Evolutionary conservation across 2,113 vertebrate genomes (phyloP).

Genomic region (Forbesichthys agassizii): DNA sequence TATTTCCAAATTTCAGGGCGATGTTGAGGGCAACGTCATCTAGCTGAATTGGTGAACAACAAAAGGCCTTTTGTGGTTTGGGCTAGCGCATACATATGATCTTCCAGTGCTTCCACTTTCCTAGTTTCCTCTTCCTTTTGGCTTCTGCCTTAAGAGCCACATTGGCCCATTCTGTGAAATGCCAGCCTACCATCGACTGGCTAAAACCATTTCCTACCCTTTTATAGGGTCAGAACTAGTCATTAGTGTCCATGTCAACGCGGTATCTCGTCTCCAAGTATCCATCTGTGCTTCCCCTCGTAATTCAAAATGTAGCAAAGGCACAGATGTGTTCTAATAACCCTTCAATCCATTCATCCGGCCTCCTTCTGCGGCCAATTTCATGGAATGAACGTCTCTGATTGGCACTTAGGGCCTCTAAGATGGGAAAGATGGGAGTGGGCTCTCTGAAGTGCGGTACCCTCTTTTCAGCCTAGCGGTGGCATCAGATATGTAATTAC

Average conservation of each 20-base stretch:
- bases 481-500: constrained; percentile 36
- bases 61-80: too few relatives aligned
- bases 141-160: not conserved
- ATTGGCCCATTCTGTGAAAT: constrained; percentile 6
- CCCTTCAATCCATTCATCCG: constrained; percentile 14
- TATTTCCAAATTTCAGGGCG: too few relatives aligned
- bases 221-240: constrained; percentile 57
- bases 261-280: constrained; percentile 15
- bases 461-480: not conserved
- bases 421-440: too few relatives aligned
- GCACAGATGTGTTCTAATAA: constrained; percentile 36
- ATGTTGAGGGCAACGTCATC: too few relatives aligned
- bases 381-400: constrained; percentile 52
- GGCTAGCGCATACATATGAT: not conserved
- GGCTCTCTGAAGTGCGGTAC: too few relatives aligned
- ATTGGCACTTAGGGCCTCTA: constrained; percentile 54
- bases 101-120: not conserved
- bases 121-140: constrained; percentile 3
- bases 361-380: constrained; percentile 36
- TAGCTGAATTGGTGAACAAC: too few relatives aligned
- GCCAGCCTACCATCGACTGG: constrained; percentile 20
- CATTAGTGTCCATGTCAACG: constrained; percentile 28
- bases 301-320: constrained; percentile 16
- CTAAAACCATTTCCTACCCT: constrained; percentile 53
- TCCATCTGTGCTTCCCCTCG: constrained; percentile 39